Percentiles rank a stretch among this genome's conserved stretches.
Conservation (phyloP, 2,113 vertebrate species). For the Passer domesticus region DNA sequence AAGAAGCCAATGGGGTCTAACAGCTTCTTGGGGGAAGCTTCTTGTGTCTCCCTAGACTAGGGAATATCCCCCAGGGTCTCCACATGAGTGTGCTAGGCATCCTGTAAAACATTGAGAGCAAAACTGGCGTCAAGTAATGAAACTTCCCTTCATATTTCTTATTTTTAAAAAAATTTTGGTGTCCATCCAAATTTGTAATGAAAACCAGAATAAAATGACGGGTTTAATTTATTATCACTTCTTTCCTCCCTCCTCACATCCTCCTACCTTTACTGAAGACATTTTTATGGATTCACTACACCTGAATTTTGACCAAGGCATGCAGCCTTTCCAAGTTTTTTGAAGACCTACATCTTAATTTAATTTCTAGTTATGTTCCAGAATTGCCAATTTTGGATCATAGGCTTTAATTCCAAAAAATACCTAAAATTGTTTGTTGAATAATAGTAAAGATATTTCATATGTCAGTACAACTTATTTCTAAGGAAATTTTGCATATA, state of each 20-base stretch:
- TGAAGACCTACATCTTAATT: neutral
- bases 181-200: neutral
- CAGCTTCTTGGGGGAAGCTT: too few relatives aligned
- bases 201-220: neutral
- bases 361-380: neutral
- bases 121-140: neutral
- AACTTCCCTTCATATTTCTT: neutral
- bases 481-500: neutral
- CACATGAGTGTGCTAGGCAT: neutral
- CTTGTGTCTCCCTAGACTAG: too few relatives aligned
- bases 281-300: neutral
- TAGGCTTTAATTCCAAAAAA: neutral
- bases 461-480: neutral
- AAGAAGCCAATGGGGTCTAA: too few relatives aligned
- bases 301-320: neutral
- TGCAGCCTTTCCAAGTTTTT: neutral
- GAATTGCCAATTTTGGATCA: neutral
- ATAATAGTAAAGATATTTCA: neutral
- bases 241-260: accelerated
- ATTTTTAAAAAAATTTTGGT: neutral
- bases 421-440: neutral
- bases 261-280: neutral
- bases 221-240: neutral
- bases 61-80: too few relatives aligned
- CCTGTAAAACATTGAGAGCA: neutral